A percentile compares a stretch with the other conserved stretches of the same genome.
phyloP scores from a whole-genome alignment of 1,140 invertebrate genomes.

The Drosophila erecta region DNA sequence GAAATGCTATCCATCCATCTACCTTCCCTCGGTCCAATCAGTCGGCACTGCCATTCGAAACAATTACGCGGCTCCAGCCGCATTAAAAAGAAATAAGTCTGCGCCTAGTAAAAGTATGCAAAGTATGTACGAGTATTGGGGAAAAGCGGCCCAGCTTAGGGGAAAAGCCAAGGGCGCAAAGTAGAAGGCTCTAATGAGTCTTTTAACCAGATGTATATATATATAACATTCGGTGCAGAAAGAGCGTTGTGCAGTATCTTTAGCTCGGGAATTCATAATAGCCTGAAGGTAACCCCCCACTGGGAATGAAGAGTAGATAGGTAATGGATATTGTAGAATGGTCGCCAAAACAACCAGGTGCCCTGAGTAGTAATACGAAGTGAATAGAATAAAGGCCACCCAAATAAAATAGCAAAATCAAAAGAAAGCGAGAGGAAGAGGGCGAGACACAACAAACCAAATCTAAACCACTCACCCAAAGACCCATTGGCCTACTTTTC shows the following conservation, averaged over 20 bases:
- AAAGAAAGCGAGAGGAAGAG: conserved; percentile 34
- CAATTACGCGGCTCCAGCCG: conserved; percentile 48
- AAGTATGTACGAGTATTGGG: not conserved
- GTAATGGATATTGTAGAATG: no score
- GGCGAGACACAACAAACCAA: conserved; percentile 46
- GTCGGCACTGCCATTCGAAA: conserved; percentile 51
- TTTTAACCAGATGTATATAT: no score
- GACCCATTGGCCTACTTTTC: conserved; percentile 82
- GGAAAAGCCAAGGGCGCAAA: no score
- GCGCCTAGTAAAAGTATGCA: conserved; percentile 21
- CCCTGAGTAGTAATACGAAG: no score
- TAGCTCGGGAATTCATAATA: no score
- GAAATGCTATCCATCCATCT: conserved; percentile 44
- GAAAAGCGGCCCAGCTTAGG: conserved; percentile 15
- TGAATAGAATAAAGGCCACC: not conserved
- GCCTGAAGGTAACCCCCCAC: no score
- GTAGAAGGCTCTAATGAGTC: no score
- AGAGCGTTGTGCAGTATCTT: no score
- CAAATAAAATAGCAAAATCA: conserved; percentile 32
- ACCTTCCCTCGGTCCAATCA: conserved; percentile 46
- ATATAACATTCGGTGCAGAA: no score
- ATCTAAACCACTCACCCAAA: conserved; percentile 80
- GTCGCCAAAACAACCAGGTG: not conserved
- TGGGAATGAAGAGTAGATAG: no score
- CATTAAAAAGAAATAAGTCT: conserved; percentile 66